Base-by-base conservation (phyloP, 1,140 invertebrate species). In the Dryas iulia region DNA sequence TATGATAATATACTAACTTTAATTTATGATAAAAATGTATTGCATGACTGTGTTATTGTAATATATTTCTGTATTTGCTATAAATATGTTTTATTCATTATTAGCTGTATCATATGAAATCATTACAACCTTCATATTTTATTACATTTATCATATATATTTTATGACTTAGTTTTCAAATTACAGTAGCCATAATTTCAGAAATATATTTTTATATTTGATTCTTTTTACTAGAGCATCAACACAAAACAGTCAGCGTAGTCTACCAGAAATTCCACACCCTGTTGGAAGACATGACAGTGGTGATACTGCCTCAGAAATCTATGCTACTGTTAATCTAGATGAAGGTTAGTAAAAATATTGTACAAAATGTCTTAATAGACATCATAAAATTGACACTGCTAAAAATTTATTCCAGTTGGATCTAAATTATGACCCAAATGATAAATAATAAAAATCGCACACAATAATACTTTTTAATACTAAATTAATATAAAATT, bases 281-380 rank as follows among this genome's bases (percentile, higher is more conserved):
- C 83, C 90, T 21, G 88, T 92, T 6, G 90, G 89, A 24, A 80
- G 88, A 47, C 90, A 92, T 70, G 92, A 92, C 71, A 92, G 91
- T 59, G 92, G 90, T 1, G 91, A 92, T 59, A 92, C 92, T 1
- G 90, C 91, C 12, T 92, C 92, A 4, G 92, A 92, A 80, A 91
- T 90, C 73, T 92, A 92, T 78, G 92, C 92, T 30, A 92, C 92
- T 12, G 92, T 92, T 28, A 92, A 91, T 71, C 78, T 92, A 52
- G 86, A 89, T 82, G 83, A 87, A 82, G 85, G 92, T 92, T 84
- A 35, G 39, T 47, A 53, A 53, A n/a, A 59, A 31, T 18, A 39
- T 56, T 30, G 30, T 47, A 21, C 8, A 21, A 26, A 31, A 59
- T 18, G 11, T 54, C 39, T 56, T 18, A 25, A 57, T 25, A 47